phyloP scores from a whole-genome alignment of 2,888 invertebrate genomes.

The Monoplex corrugatus region DNA sequence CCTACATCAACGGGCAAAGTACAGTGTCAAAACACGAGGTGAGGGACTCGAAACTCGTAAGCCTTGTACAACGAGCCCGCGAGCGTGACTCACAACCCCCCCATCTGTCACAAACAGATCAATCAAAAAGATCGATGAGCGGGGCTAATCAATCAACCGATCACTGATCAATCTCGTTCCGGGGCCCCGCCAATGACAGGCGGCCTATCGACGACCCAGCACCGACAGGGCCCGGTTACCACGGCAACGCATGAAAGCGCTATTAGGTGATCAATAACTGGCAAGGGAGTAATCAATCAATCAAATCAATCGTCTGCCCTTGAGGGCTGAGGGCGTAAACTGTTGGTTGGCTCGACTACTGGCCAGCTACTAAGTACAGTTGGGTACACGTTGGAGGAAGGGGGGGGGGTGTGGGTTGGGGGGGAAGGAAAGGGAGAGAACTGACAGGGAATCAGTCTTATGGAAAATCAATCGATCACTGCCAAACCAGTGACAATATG shows the following conservation, averaged over 20 bases:
- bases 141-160: constrained; percentile 55
- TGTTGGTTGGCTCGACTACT: background rate
- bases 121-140: constrained; percentile 52
- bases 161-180: constrained; percentile 54
- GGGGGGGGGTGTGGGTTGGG: background rate
- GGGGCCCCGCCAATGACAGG: constrained; percentile 23
- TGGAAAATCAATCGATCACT: constrained; percentile 36
- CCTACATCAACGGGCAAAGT: too few species aligned
- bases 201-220: constrained; percentile 37
- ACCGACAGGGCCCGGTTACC: constrained; percentile 46
- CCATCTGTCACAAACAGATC: constrained; percentile 49
- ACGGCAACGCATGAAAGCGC: constrained; percentile 51
- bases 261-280: constrained; percentile 56
- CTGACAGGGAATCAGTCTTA: constrained; percentile 35
- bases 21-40: too few species aligned
- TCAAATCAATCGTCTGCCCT: constrained; percentile 51
- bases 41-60: too few species aligned
- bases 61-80: background rate
- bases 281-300: constrained; percentile 52
- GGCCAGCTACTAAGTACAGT: background rate
- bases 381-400: background rate
- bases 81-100: constrained; percentile 26
- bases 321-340: background rate
- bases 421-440: background rate
- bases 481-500: constrained; percentile 6